Evolutionary conservation across 2,797 vertebrate species (phyloP), one percentile per base, ranked within the genome.

Genomic region (Amblyraja radiata): DNA sequence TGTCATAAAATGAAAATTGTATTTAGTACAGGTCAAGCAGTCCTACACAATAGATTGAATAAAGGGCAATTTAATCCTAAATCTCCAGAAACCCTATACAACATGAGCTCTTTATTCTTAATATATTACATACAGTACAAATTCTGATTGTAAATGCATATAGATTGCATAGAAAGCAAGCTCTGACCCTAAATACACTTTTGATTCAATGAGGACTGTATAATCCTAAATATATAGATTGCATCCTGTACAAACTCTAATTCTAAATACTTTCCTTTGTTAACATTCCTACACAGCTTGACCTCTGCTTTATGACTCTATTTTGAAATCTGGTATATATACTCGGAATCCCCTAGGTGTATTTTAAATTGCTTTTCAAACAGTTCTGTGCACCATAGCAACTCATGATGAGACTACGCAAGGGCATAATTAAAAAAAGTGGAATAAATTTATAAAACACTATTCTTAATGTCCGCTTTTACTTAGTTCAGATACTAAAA

Each of bases 291-390:
- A 65, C 84, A 68, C 84, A 88, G 84, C 61, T 21, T 88, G 84
- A 88, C 61, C 63, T 32, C n/a, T 36, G 84, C 84, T 68, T 88
- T 88, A 88, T 88, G 84, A 88, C 84, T 65, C 61, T 63, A 68
- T 88, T 88, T 32, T 65, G 84, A 88, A 88, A 88, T 68, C 61
- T 88, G 61, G 84, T 65, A 88, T 36, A 32, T 63, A 88, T 88
- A 88, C 61, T 36, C 84, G 36, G 32, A 88, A 88, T 88, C 84
- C 84, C 84, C 61, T 88, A 88, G 84, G 84, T 88, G 84, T 68
- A 88, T 65, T 68, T 88, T 88, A 88, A 88, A 88, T 88, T 68
- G 84, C 84, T 68, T 88, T 88, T 88, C 84, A 88, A 88, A 88
- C 84, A 88, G 61, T 63, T 68, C 63, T 88, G 84, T 23, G 65